Evolutionary conservation across 2,888 invertebrate genomes (phyloP).

Genomic region (Argyresthia goedartella): DNA sequence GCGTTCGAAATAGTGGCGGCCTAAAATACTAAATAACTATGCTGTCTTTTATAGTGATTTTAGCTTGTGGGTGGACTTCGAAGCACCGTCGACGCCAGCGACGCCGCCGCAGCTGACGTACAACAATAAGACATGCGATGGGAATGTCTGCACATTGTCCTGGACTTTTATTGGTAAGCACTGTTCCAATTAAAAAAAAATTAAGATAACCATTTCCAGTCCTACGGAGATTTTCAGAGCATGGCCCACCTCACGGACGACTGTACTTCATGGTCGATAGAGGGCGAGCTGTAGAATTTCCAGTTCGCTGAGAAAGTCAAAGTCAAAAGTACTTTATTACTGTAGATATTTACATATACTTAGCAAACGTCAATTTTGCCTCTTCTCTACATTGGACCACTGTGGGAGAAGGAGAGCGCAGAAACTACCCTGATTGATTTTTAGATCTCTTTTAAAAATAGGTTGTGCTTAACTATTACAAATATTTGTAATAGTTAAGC

Average conservation of each 20-base stretch:
- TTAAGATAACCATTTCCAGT: not conserved
- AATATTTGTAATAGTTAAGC: too few species aligned
- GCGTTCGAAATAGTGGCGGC: not conserved
- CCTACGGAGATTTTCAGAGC: too few species aligned
- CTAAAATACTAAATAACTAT: not conserved
- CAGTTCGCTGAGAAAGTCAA: too few species aligned
- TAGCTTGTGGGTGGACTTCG: conserved; percentile 6
- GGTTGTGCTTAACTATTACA: too few species aligned
- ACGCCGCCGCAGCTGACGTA: not conserved
- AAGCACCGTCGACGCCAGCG: not conserved
- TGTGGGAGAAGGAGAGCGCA: too few species aligned
- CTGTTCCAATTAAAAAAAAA: not conserved
- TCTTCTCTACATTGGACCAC: too few species aligned
- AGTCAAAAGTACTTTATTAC: not conserved
- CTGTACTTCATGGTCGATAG: too few species aligned
- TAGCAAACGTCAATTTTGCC: too few species aligned
- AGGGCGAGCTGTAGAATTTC: not conserved
- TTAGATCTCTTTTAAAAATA: too few species aligned
- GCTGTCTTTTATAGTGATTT: not conserved
- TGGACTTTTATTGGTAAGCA: conserved; percentile 4
- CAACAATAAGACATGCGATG: not conserved
- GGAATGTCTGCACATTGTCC: not conserved
- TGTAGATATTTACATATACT: too few species aligned
- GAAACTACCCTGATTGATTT: too few species aligned
- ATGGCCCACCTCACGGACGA: not conserved